Percentiles rank a stretch among this genome's conserved stretches.
Evolutionary conservation across 2,797 vertebrate species (phyloP).

Genomic region (Dicrostonyx torquatus): DNA sequence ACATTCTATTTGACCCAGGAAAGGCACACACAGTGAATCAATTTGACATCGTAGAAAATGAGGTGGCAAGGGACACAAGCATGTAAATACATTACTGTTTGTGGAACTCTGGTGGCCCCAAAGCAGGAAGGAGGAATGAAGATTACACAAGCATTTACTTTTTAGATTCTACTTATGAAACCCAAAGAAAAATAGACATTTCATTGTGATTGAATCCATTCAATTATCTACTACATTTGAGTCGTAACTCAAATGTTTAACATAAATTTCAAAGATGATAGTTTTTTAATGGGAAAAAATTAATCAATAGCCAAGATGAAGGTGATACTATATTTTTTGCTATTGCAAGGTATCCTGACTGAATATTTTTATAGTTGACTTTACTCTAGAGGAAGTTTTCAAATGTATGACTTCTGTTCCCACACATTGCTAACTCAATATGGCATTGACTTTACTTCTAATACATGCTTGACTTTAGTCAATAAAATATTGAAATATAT

Average conservation of each 20-base stretch:
- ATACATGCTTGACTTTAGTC: slow-evolving; percentile 47
- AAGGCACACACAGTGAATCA: not conserved
- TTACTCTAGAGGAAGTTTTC: slow-evolving; percentile 49
- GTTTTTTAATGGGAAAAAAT: slow-evolving; percentile 32
- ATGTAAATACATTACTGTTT: not conserved
- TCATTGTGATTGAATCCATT: not conserved
- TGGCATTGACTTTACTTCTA: slow-evolving; percentile 54
- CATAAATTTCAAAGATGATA: slow-evolving; percentile 12
- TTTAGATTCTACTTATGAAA: not conserved
- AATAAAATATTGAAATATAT: slow-evolving; percentile 18
- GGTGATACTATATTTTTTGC: slow-evolving; percentile 35
- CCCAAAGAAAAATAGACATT: slow-evolving; percentile 18
- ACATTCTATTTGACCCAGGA: not conserved
- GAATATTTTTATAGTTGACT: slow-evolving; percentile 35
- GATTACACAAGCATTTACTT: not conserved
- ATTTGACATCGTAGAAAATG: not conserved
- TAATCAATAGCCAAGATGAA: slow-evolving; percentile 13
- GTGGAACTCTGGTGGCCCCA: not conserved
- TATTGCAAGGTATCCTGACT: not conserved
- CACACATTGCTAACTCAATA: slow-evolving; percentile 7
- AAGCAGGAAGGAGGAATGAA: not conserved
- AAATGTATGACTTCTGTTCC: slow-evolving; percentile 42
- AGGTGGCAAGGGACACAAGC: not conserved
- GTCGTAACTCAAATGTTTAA: slow-evolving; percentile 20
- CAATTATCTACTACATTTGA: not conserved